Percentiles rank a stretch among this genome's conserved stretches.
Conservation (phyloP, 2,113 vertebrate species). For the Leucosticte australis region DNA sequence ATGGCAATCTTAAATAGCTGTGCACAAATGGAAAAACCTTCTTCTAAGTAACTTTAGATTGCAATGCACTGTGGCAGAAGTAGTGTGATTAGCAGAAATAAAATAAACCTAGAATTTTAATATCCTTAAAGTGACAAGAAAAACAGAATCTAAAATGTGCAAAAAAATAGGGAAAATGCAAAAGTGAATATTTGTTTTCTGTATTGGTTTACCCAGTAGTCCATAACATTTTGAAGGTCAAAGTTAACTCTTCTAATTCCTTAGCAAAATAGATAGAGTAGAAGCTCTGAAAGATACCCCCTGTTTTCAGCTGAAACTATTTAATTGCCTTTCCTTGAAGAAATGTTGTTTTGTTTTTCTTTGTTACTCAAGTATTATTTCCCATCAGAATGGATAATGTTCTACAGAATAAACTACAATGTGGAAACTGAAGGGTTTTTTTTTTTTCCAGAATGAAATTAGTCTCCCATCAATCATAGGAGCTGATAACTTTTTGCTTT, state of each 20-base stretch:
- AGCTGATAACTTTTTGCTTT: neutral
- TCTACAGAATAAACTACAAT: neutral
- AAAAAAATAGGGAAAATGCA: neutral
- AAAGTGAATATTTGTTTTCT: neutral
- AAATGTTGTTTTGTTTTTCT: neutral
- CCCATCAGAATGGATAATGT: neutral
- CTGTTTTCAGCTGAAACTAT: neutral
- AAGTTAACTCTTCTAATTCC: neutral
- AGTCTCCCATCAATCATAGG: neutral
- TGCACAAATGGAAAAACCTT: neutral
- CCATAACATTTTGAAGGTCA: neutral
- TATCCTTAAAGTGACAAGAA: neutral
- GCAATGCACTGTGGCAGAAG: neutral
- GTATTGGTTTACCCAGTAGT: neutral
- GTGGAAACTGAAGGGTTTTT: neutral
- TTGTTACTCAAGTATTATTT: neutral
- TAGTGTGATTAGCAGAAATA: neutral
- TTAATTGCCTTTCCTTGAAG: neutral
- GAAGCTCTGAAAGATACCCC: neutral
- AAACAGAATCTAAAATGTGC: neutral
- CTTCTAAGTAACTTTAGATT: neutral
- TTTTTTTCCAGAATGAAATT: neutral
- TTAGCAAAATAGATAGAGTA: neutral
- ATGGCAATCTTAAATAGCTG: neutral
- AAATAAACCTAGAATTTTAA: neutral